A percentile compares a stretch with the other conserved stretches of the same genome.
Evolutionary conservation across 2,113 vertebrate species (phyloP).

Genomic region (Tyrannus savana): DNA sequence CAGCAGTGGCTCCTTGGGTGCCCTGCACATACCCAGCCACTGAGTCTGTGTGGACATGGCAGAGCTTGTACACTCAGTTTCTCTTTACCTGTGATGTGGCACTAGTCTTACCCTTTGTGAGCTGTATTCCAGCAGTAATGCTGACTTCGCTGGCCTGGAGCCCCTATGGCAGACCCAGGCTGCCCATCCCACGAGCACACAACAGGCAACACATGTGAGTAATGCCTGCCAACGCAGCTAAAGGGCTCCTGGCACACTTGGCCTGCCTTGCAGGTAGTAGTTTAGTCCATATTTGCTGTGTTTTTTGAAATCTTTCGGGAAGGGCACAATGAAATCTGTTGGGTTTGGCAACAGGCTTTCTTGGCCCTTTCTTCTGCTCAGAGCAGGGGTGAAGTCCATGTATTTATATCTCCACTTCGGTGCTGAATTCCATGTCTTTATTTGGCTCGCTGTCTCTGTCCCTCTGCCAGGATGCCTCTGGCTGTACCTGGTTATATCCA

Average conservation of each 20-base stretch:
- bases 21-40: neutral
- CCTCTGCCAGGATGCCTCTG: neutral
- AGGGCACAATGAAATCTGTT: neutral
- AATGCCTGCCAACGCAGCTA: neutral
- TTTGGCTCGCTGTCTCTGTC: neutral
- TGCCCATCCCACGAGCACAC: accelerated
- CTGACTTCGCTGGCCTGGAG: neutral
- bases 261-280: neutral
- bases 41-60: accelerated
- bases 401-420: constrained; percentile 49
- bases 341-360: neutral
- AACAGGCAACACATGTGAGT: accelerated
- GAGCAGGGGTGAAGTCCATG: neutral
- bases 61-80: neutral
- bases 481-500: constrained; percentile 44
- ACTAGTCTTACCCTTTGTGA: neutral
- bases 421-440: constrained; percentile 12
- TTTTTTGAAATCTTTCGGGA: neutral
- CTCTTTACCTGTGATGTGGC: neutral
- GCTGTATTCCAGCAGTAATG: neutral
- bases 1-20: neutral
- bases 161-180: neutral
- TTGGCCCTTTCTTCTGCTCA: neutral
- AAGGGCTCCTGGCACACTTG: neutral
- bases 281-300: accelerated